Base-by-base conservation (phyloP, 2,888 invertebrate genomes). In the Agonopterix heracliana region DNA sequence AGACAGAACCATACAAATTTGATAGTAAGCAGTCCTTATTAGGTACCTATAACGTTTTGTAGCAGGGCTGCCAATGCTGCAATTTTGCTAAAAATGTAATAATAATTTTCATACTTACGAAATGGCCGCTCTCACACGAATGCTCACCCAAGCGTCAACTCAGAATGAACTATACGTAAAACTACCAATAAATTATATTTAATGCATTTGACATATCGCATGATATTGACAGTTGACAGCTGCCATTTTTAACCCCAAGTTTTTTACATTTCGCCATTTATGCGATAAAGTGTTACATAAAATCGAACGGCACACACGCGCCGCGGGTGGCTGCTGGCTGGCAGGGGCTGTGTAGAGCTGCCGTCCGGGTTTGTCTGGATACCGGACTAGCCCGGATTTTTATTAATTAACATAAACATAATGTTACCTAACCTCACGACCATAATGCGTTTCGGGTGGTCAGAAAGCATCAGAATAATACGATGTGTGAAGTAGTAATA, bases 161-260 rank as follows among this genome's bases (percentile, higher is more conserved):
- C n/a, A n/a, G n/a, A n/a, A n/a, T 26, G 3, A 26, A 26, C 26
- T 26, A 1, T 26, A 26, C 26, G 26, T 26, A 5, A 26, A 26
- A 13, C 13, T 13, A 11, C 36, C 38, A 41, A 48, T 48, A 51
- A 45, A 51, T 47, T 40, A 45, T 38, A 46, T 40, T 36, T 48
- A 41, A 41, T 41, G 17, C 10, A 26, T 45, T 41, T 38, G 17
- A 48, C 41, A 41, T 47, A 46, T 44, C 42, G 48, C 46, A 10
- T 40, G 46, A 41, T 41, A 13, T 46, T 53, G 53, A 51, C 56
- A 50, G 54, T 52, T 63, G 63, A 63, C 65, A 63, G 65, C 63
- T 65, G 64, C 63, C 51, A 58, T 62, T 62, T 59, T 62, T 56
- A 55, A 59, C 49, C 52, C 54, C 55, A 51, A 47, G 55, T 48